These are phyloP conservation scores for Syrista parreyssii DNA, from an alignment of 2,888 invertebrate genomes.

Conservation along the genomic window DNA sequence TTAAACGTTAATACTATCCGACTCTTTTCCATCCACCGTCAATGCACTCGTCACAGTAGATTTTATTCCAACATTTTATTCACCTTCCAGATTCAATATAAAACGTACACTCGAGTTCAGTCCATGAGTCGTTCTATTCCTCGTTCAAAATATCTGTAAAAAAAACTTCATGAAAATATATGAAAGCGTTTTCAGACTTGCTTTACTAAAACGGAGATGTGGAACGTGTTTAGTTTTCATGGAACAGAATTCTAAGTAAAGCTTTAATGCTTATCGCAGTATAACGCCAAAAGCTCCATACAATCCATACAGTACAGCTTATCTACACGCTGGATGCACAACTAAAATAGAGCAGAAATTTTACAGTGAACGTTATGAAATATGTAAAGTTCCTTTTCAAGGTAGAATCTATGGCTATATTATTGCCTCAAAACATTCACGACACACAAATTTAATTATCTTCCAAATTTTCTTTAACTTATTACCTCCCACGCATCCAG, in stretches of 20 bases:
- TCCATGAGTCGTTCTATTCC: not conserved
- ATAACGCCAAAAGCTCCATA: not conserved
- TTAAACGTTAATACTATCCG: not conserved
- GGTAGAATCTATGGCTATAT: not conserved
- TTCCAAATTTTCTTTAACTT: not conserved
- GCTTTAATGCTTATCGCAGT: not conserved
- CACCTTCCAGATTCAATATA: not conserved
- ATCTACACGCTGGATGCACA: not conserved
- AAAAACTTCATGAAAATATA: not conserved
- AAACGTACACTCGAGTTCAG: not conserved
- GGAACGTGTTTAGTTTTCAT: not conserved
- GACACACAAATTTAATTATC: not conserved
- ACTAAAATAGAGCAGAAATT: not conserved
- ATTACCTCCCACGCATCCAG: not conserved
- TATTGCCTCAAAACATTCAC: not conserved
- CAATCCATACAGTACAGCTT: not conserved
- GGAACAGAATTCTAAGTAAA: not conserved
- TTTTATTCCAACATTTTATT: not conserved
- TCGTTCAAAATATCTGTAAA: not conserved
- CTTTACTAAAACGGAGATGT: not conserved
- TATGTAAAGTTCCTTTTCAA: not conserved
- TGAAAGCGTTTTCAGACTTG: not conserved
- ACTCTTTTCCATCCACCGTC: not conserved
- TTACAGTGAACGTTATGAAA: not conserved
- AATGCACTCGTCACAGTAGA: not conserved